Percentiles rank a stretch among this genome's conserved stretches.
Conservation (phyloP, 2,888 invertebrate genomes). For the Andrena bicolor region DNA sequence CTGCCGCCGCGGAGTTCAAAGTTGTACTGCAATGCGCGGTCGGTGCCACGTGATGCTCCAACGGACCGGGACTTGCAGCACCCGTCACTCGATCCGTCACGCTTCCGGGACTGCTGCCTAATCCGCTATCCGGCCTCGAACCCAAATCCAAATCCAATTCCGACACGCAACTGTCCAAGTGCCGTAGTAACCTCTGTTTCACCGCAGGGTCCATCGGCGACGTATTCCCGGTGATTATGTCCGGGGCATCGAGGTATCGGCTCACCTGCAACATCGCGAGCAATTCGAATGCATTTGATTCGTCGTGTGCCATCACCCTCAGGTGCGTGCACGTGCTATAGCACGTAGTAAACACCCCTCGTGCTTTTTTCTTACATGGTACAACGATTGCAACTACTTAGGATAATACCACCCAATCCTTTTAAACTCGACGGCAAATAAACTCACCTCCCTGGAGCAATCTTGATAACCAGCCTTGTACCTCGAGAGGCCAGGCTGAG, state of each 20-base stretch:
- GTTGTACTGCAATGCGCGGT: slow-evolving; percentile 84
- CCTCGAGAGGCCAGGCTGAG: slow-evolving; percentile 88
- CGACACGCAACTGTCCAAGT: slow-evolving; percentile 88
- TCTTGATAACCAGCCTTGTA: slow-evolving; percentile 89
- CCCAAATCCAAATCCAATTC: slow-evolving; percentile 88
- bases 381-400: too few relatives aligned
- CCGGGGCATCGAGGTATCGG: slow-evolving; percentile 87
- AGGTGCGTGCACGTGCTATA: too few relatives aligned
- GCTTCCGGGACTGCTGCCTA: slow-evolving; percentile 83
- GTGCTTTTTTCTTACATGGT: background rate
- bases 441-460: slow-evolving; percentile 88
- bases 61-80: slow-evolving; percentile 78
- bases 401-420: too few relatives aligned
- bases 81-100: slow-evolving; percentile 81
- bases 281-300: background rate
- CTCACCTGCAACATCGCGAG: slow-evolving; percentile 84
- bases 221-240: slow-evolving; percentile 87
- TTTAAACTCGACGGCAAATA: background rate
- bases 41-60: slow-evolving; percentile 81
- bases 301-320: background rate
- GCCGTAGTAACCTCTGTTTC: slow-evolving; percentile 87
- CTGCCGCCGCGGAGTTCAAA: slow-evolving; percentile 61
- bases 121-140: slow-evolving; percentile 82
- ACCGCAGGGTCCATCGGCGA: slow-evolving; percentile 87
- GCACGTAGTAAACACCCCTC: background rate